Conservation (phyloP, 2,888 invertebrate genomes). For the Xestoiulus laeticollis region DNA sequence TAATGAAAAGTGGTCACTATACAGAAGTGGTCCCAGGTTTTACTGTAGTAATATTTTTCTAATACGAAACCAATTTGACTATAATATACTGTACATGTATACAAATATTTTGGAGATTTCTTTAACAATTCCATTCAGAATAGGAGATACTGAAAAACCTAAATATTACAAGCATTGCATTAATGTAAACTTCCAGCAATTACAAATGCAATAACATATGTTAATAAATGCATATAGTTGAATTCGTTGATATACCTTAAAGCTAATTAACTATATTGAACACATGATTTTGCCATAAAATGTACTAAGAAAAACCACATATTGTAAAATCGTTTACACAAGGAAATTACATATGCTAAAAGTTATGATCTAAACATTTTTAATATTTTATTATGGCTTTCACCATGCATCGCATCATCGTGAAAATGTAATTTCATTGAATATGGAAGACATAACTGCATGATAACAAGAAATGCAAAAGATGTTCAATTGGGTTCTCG, state of each 20-base stretch:
- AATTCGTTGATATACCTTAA: not conserved
- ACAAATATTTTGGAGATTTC: too few relatives aligned
- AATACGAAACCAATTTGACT: too few relatives aligned
- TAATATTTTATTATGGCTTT: not conserved
- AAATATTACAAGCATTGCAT: too few relatives aligned
- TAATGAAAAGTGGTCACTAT: too few relatives aligned
- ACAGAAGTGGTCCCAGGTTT: too few relatives aligned
- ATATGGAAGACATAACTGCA: not conserved
- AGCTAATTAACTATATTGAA: not conserved
- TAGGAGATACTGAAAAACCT: too few relatives aligned
- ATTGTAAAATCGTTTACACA: not conserved
- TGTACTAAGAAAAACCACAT: not conserved
- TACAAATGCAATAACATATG: too few relatives aligned
- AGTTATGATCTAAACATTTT: not conserved
- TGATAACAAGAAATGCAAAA: not conserved
- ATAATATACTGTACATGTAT: too few relatives aligned
- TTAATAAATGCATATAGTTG: too few relatives aligned
- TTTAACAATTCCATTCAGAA: too few relatives aligned
- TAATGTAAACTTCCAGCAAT: too few relatives aligned
- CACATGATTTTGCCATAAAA: not conserved
- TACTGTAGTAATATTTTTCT: too few relatives aligned
- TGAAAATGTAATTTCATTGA: not conserved
- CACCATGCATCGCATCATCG: not conserved
- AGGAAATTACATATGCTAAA: not conserved
- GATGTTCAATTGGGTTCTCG: not conserved